A percentile compares a stretch with the other conserved stretches of the same genome.
phyloP scores from a whole-genome alignment of 2,113 vertebrate genomes.

The Ailuropoda melanoleuca region DNA sequence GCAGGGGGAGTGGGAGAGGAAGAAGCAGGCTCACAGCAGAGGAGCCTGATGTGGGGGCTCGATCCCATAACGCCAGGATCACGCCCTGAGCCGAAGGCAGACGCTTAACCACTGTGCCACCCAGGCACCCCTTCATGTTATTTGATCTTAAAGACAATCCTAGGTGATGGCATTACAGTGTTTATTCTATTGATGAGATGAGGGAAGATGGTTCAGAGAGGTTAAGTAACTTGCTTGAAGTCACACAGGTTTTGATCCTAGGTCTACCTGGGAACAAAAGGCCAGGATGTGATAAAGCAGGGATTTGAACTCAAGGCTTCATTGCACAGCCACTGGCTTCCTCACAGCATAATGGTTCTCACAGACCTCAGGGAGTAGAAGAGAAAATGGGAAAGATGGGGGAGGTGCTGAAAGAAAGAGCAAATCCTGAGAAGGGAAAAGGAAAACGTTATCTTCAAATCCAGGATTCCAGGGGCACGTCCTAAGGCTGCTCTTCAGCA shows the following conservation, averaged over 20 bases:
- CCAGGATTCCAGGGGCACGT: neutral
- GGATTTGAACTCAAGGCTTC: neutral
- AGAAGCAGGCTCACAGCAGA: too few relatives aligned
- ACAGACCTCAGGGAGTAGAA: accelerated
- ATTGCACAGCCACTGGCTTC: neutral
- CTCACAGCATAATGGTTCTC: neutral
- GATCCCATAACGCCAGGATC: too few relatives aligned
- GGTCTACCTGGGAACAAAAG: neutral
- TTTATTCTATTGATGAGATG: neutral
- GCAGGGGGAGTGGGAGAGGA: too few relatives aligned
- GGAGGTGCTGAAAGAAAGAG: neutral
- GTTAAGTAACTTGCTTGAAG: neutral
- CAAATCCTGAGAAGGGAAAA: neutral
- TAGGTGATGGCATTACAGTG: neutral
- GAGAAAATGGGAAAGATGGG: neutral
- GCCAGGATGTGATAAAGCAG: neutral
- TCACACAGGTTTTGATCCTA: neutral
- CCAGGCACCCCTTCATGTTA: neutral
- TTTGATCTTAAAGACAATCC: neutral
- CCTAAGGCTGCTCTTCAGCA: neutral
- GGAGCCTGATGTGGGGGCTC: too few relatives aligned
- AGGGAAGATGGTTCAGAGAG: neutral
- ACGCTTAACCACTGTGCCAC: too few relatives aligned
- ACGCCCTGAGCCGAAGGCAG: too few relatives aligned
- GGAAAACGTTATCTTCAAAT: neutral